Conservation (phyloP, 2,888 invertebrate genomes). For the Drosophila atripex region DNA sequence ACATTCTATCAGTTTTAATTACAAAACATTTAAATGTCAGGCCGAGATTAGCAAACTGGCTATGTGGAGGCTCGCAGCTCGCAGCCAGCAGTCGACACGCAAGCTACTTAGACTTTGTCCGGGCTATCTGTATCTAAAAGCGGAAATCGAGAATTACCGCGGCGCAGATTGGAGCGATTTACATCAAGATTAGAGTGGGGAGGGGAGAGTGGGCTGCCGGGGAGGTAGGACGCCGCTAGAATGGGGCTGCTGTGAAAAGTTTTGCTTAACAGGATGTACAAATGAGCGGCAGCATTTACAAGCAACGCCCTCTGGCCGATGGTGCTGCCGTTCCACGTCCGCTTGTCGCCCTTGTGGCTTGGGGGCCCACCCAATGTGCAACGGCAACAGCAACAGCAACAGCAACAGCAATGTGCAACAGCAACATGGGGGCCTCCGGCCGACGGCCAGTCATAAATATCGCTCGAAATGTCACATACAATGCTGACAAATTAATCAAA, state of each 20-base stretch:
- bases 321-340: slow-evolving; percentile 26
- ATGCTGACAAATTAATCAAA: slow-evolving; percentile 78
- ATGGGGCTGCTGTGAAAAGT: slow-evolving; percentile 63
- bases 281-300: slow-evolving; percentile 69
- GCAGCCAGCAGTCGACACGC: slow-evolving; percentile 40
- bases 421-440: slow-evolving; percentile 35
- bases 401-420: slow-evolving; percentile 56
- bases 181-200: slow-evolving; percentile 68
- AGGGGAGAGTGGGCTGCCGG: slow-evolving; percentile 73
- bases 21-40: slow-evolving; percentile 78
- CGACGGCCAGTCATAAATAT: slow-evolving; percentile 71
- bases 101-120: slow-evolving; percentile 36
- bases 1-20: slow-evolving; percentile 60
- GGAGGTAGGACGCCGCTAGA: too few relatives aligned
- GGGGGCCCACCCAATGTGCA: slow-evolving; percentile 71
- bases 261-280: slow-evolving; percentile 74
- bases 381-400: slow-evolving; percentile 33
- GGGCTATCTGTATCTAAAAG: slow-evolving; percentile 61
- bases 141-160: slow-evolving; percentile 81
- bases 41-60: slow-evolving; percentile 52
- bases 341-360: slow-evolving; percentile 36
- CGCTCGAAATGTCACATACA: slow-evolving; percentile 78
- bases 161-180: slow-evolving; percentile 75
- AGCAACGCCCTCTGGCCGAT: slow-evolving; percentile 58
- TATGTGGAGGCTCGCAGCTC: slow-evolving; percentile 43